These are phyloP conservation scores for Heliconius nattereri DNA, from an alignment of 1,140 invertebrate genomes.

Conservation along the genomic window DNA sequence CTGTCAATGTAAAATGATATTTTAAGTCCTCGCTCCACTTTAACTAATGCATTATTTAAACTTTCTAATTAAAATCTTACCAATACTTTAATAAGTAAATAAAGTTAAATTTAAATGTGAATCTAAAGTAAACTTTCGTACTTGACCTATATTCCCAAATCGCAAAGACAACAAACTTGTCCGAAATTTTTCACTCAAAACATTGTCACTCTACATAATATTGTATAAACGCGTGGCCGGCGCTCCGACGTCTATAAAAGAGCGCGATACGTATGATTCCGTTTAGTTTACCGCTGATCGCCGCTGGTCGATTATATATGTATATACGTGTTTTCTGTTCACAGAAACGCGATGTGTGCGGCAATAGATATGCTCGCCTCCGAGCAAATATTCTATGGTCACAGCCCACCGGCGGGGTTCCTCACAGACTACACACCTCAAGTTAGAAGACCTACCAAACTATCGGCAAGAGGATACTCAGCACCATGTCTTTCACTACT, in stretches of 20 bases:
- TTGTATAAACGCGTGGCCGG: conserved; percentile 54
- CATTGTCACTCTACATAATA: conserved; percentile 48
- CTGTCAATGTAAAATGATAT: background rate
- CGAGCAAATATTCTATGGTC: conserved; percentile 86
- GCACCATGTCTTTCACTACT: conserved; percentile 66
- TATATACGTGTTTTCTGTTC: conserved; percentile 50
- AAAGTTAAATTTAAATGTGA: conserved; percentile 10
- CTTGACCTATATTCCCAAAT: conserved; percentile 42
- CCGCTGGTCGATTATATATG: conserved; percentile 30
- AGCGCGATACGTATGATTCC: conserved; percentile 44
- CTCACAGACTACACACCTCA: conserved; percentile 80
- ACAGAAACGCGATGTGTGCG: conserved; percentile 65
- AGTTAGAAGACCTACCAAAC: conserved; percentile 55
- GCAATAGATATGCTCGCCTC: conserved; percentile 84
- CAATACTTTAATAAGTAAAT: background rate
- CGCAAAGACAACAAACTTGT: conserved; percentile 45
- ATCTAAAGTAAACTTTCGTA: background rate
- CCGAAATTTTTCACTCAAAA: conserved; percentile 33
- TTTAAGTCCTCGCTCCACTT: background rate
- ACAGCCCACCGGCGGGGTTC: conserved; percentile 84
- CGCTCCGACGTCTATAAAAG: conserved; percentile 61
- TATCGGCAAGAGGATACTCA: conserved; percentile 62
- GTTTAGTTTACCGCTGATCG: conserved; percentile 61
- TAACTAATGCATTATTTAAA: background rate
- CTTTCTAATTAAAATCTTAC: background rate